phyloP scores from a whole-genome alignment of 2,888 invertebrate species.

The Spicauda simplicius region DNA sequence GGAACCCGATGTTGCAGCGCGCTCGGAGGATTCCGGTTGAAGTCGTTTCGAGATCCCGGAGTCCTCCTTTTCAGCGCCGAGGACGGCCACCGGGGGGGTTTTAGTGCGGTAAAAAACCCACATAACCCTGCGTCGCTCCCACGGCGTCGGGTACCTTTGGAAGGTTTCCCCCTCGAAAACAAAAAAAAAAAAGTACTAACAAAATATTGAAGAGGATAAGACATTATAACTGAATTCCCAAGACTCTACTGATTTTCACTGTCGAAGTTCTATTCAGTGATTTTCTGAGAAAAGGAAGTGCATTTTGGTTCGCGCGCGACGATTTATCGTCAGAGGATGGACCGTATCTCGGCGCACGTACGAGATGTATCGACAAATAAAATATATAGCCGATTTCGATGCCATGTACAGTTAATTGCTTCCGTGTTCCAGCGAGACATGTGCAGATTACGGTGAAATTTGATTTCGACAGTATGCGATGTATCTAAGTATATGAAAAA shows the following conservation, averaged over 20 bases:
- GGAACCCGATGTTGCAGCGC: too few relatives aligned
- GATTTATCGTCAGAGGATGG: conserved; percentile 23
- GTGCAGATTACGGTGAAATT: neutral
- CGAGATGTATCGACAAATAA: conserved; percentile 5
- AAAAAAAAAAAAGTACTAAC: neutral
- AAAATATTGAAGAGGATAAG: neutral
- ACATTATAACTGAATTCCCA: neutral
- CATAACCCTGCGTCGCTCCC: too few relatives aligned
- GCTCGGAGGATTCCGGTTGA: too few relatives aligned
- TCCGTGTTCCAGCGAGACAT: neutral
- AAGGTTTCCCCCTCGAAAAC: too few relatives aligned
- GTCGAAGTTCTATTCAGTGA: conserved; percentile 30
- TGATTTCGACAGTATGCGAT: neutral
- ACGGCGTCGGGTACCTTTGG: too few relatives aligned
- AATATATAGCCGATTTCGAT: neutral
- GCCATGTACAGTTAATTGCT: conserved; percentile 8
- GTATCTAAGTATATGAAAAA: too few relatives aligned
- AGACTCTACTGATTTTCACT: conserved; percentile 15
- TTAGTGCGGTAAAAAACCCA: too few relatives aligned
- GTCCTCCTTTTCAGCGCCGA: too few relatives aligned
- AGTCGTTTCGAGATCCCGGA: too few relatives aligned
- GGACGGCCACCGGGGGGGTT: too few relatives aligned
- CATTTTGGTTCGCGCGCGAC: conserved; percentile 19
- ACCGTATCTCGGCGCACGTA: conserved; percentile 7
- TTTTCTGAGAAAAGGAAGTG: conserved; percentile 20